Evolutionary conservation across 1,140 invertebrate genomes (phyloP), one percentile per base, ranked within the genome.

Genomic region (Acyrthosiphon pisum): DNA sequence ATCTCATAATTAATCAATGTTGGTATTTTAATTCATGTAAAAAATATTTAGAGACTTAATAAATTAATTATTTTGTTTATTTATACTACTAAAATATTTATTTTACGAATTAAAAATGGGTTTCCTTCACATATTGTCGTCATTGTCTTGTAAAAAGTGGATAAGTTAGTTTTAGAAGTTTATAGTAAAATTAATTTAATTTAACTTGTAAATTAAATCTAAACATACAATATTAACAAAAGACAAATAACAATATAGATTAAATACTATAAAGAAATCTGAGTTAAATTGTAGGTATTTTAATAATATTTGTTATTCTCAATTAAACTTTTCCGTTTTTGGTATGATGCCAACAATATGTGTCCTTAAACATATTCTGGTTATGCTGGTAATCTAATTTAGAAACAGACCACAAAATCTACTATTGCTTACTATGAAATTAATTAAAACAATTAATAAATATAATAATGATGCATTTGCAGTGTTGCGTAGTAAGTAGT

Each of bases 1-100:
- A 89, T 56, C 22, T 89, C 48, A 89, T 56, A 56, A 53, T 41
- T 56, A 89, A 41, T 41, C 3, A 44, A 6, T 84, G 44, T 84
- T 89, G 48, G 48, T 56, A 89, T 26, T 89, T 6, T 89, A 37
- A 88, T 88, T 22, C 26, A 56, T 56, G 50, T 89, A 89, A 14
- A 89, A 53, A 37, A 89, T 26, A 26, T 41, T 56, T 56, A 89
- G 22, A 4, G 9, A 56, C 35, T 89, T 56, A 89, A 53, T 89
- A 53, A 37, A 56, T 53, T 18, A 41, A 89, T 89, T 53, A 56
- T 56, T 87, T 87, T 87, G 46, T 48, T 48, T 87, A n/a, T 50
- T 89, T 56, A 89, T 50, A 35, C 23, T 89, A 89, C 35, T 53
- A 89, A 89, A 89, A 89, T 3, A 23, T 89, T 89, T 53, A 37